phyloP scores from a whole-genome alignment of 2,797 vertebrate genomes.

The Paratrypauchen microcephalus region DNA sequence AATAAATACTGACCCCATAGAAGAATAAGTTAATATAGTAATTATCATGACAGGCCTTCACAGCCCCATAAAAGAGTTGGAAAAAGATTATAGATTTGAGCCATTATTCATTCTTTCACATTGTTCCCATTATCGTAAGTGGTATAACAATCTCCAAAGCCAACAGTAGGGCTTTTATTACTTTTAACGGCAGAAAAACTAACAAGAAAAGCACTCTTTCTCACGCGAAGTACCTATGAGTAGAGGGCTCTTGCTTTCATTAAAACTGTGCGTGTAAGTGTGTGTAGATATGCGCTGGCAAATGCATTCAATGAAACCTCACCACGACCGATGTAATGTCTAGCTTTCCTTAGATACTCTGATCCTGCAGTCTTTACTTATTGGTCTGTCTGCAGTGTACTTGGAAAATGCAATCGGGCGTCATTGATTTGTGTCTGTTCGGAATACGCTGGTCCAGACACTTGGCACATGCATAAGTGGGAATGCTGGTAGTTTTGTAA shows the following conservation, averaged over 20 bases:
- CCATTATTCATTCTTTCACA: slow-evolving; percentile 13
- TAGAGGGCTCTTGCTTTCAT: slow-evolving; percentile 24
- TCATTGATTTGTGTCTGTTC: slow-evolving; percentile 68
- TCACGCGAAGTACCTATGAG: slow-evolving; percentile 36
- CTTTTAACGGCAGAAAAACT: slow-evolving; percentile 35
- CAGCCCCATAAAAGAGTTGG: too few relatives aligned
- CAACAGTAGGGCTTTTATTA: slow-evolving; percentile 24
- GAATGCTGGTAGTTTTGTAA: slow-evolving; percentile 5
- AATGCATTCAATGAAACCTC: slow-evolving; percentile 44
- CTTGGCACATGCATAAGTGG: slow-evolving; percentile 33
- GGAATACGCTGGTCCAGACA: slow-evolving; percentile 59
- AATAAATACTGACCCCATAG: too few relatives aligned
- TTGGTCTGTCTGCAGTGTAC: slow-evolving; percentile 43
- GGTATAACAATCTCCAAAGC: slow-evolving; percentile 14
- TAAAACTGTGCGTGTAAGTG: slow-evolving; percentile 18
- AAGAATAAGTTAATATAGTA: too few relatives aligned
- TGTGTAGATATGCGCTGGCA: slow-evolving; percentile 35
- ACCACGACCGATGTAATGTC: slow-evolving; percentile 35
- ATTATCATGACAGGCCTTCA: too few relatives aligned
- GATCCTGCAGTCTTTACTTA: slow-evolving; percentile 54
- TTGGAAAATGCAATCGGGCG: slow-evolving; percentile 60
- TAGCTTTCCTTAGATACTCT: slow-evolving; percentile 33
- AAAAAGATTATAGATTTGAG: too few relatives aligned
- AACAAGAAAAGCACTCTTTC: slow-evolving; percentile 26
- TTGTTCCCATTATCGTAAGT: slow-evolving; percentile 5